Conservation (phyloP, 2,113 vertebrate genomes). For the Suricata suricatta region DNA sequence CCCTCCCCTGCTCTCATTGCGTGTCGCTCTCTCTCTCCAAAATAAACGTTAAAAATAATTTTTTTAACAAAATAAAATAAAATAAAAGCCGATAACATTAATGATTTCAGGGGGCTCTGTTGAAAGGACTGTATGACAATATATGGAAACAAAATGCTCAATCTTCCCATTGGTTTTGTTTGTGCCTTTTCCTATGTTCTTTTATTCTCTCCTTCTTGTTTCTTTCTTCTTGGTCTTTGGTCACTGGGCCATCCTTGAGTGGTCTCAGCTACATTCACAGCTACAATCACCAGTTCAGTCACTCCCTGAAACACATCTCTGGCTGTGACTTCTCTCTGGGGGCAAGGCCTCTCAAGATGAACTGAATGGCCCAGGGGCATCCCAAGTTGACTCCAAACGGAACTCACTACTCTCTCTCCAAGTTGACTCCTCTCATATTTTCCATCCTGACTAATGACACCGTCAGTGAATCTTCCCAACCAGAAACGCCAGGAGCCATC, state of each 20-base stretch:
- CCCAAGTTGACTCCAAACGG: background rate
- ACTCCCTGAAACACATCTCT: background rate
- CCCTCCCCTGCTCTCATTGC: too few species aligned
- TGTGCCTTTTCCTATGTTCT: background rate
- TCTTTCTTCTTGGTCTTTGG: background rate
- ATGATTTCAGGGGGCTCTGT: background rate
- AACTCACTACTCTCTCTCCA: background rate
- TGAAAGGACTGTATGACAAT: background rate
- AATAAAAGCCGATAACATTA: background rate
- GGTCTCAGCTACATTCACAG: background rate
- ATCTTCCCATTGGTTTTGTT: background rate
- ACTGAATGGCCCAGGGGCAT: background rate
- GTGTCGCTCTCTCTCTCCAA: too few species aligned
- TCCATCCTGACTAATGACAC: background rate
- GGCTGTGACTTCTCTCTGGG: background rate
- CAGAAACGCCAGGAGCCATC: background rate
- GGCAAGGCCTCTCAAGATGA: background rate
- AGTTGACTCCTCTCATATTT: background rate
- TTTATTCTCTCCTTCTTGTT: background rate
- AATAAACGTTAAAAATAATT: too few species aligned
- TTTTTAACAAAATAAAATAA: too few species aligned
- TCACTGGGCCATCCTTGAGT: background rate
- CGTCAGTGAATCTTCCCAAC: background rate
- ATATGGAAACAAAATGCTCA: background rate
- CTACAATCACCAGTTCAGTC: background rate